Base-by-base conservation (phyloP, 2,888 invertebrate species). In the Caenorhabditis sp. region DNA sequence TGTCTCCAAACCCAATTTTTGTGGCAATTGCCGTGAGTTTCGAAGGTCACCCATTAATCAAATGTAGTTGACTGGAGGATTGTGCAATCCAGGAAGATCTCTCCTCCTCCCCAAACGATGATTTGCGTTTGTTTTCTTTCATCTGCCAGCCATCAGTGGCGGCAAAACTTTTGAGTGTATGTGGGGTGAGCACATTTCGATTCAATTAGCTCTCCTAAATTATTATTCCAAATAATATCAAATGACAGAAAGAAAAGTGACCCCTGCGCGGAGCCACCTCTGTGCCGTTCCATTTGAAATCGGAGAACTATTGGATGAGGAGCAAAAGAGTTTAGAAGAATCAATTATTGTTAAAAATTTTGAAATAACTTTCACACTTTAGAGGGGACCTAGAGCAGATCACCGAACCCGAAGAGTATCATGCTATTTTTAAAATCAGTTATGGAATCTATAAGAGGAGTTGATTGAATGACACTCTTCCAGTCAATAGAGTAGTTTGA, bases 221-320 rank as follows among this genome's bases (percentile, higher is more conserved):
- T 77, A 77, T 69, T 47, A 41, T 61, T 51, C 61, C 26, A 69
- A 70, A 68, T 76, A 61, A 70, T 77, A 77, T 77, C 77, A 41
- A 77, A 69, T 77, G 41, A 70, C 35, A 64, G 63, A 35, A 38
- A 38, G 38, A 38, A 51, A 47, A 26, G 35, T 35, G 47, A 31
- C 58, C 49, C 51, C 24, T 49, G 69, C 61, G 63, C 54, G 47
- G 24, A 19, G 54, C 56, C 44, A 5, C 22, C 63, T 63, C 51
- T 38, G 31, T 68, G 68, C 68, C 70, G 77, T 77, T 77, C 69
- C 31, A 41, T 59, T 31, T 77, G 77, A 70, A 77, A 77, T 77
- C 63, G 70, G 77, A 77, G 61, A 61, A 22, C 19, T 24, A 49
- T 38, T 68, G 49, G 64, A 63, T 41, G 31, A 6, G 19, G 12